These are phyloP conservation scores for Puffinus mauretanicus DNA, from an alignment of 2,113 vertebrate genomes.

Conservation along the genomic window DNA sequence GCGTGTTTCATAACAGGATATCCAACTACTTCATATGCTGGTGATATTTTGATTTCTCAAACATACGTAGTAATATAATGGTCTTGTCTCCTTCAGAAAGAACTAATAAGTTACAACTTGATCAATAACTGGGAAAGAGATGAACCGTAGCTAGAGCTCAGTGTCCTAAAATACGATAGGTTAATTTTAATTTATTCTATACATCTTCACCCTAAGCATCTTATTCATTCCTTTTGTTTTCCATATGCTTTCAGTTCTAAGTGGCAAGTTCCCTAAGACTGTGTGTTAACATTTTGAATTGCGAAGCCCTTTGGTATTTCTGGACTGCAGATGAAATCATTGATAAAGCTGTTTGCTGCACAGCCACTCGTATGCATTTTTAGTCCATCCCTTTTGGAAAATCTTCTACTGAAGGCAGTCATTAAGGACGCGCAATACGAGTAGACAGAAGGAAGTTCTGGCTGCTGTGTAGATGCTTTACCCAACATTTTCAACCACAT, in stretches of 20 bases:
- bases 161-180: neutral
- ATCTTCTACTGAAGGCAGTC: neutral
- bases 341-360: neutral
- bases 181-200: conserved; percentile 6
- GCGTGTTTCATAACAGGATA: conserved; percentile 46
- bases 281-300: neutral
- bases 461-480: neutral
- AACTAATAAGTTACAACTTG: neutral
- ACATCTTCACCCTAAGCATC: neutral
- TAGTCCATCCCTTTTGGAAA: neutral
- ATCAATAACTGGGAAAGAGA: conserved; percentile 4
- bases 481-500: neutral
- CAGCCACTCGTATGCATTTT: neutral
- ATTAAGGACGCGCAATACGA: accelerated
- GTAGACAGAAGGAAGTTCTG: neutral
- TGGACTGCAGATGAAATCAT: neutral
- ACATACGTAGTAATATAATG: neutral
- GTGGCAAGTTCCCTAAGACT: neutral
- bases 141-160: neutral
- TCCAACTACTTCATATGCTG: conserved; percentile 5
- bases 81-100: neutral
- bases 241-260: neutral
- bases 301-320: neutral
- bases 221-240: neutral
- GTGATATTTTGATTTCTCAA: conserved; percentile 44